Conservation (phyloP, 2,797 vertebrate genomes). For the Pipistrellus kuhlii region DNA sequence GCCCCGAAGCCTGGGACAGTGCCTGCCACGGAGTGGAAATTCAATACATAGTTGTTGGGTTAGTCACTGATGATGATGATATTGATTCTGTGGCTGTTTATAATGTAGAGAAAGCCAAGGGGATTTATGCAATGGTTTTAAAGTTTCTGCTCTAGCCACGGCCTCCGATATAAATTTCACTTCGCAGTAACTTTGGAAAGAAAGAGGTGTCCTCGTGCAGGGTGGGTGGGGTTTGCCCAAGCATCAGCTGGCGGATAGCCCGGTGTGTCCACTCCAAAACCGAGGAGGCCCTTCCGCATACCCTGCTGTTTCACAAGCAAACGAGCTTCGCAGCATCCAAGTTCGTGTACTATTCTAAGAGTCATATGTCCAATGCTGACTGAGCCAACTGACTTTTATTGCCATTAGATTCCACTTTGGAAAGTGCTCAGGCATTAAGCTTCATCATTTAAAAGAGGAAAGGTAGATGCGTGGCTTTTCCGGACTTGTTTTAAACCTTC, state of each 20-base stretch:
- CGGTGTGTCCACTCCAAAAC: neutral
- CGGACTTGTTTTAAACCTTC: constrained; percentile 43
- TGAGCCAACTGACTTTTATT: constrained; percentile 83
- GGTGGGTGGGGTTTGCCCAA: neutral
- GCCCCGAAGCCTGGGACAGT: neutral
- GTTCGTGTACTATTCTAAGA: constrained; percentile 71
- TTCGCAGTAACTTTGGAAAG: neutral
- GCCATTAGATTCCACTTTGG: constrained; percentile 80
- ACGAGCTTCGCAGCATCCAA: constrained; percentile 39
- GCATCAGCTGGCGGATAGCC: neutral
- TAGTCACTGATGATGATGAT: neutral
- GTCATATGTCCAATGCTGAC: constrained; percentile 77
- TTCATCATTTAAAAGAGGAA: constrained; percentile 67
- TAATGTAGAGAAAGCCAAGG: neutral
- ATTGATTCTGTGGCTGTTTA: neutral
- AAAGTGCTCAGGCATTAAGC: constrained; percentile 66
- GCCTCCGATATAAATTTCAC: neutral
- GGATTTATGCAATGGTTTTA: neutral
- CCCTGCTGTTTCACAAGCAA: constrained; percentile 71
- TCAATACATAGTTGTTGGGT: neutral
- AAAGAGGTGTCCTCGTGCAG: neutral
- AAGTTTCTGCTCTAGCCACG: neutral
- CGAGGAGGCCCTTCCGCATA: constrained; percentile 34
- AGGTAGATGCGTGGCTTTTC: constrained; percentile 52
- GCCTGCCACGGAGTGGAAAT: neutral